Conservation (phyloP, 2,113 vertebrate species). For the Cyphomyrus discorhynchus region DNA sequence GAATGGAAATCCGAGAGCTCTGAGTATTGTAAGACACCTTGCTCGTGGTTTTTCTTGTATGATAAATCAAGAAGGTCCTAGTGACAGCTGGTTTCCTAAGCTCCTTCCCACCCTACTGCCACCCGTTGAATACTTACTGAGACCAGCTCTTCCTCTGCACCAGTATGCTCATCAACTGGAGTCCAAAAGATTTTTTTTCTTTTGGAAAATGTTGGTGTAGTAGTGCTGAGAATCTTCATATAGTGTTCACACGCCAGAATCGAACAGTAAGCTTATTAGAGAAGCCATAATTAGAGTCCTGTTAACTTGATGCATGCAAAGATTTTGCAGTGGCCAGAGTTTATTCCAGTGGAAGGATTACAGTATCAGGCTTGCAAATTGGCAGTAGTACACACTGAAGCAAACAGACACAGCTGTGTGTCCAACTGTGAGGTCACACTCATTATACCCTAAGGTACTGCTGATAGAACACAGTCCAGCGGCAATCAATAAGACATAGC, state of each 20-base stretch:
- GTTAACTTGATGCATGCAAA: background rate
- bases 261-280: background rate
- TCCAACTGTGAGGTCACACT: background rate
- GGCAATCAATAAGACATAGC: background rate
- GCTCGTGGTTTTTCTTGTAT: conserved; percentile 22
- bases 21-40: background rate
- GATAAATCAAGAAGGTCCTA: conserved; percentile 23
- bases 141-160: background rate
- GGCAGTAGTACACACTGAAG: background rate
- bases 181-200: background rate
- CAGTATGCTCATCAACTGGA: background rate
- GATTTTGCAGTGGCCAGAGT: background rate
- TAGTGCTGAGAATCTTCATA: background rate
- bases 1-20: background rate
- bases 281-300: background rate
- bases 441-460: background rate
- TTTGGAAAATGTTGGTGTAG: background rate
- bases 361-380: background rate
- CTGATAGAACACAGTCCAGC: background rate
- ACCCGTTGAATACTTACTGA: background rate
- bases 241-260: background rate
- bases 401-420: background rate
- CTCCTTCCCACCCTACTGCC: background rate
- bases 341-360: background rate
- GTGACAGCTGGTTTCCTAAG: conserved; percentile 27